phyloP scores from a whole-genome alignment of 2,797 vertebrate species.

The Sandelia bainsii region DNA sequence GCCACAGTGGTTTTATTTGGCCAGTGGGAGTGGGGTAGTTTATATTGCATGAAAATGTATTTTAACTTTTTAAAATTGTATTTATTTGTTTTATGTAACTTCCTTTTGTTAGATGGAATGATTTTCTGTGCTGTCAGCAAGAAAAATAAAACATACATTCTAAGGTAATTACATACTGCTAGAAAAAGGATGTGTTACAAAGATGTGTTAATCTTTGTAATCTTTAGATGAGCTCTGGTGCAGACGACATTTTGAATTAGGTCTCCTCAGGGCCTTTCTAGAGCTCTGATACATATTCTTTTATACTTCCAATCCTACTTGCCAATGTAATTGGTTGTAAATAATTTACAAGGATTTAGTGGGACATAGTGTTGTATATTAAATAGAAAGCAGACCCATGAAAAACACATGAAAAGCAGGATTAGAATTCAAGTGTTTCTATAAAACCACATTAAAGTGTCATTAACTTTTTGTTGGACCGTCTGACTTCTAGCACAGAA shows the following conservation, averaged over 20 bases:
- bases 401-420: constrained; percentile 44
- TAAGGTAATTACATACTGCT: neutral
- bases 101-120: neutral
- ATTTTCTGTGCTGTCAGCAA: neutral
- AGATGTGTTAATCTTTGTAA: neutral
- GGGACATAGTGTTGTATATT: no score
- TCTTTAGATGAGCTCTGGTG: neutral
- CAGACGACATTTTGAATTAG: constrained; percentile 9
- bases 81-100: neutral
- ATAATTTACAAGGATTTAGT: constrained; percentile 61
- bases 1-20: neutral
- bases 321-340: constrained; percentile 53
- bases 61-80: no score
- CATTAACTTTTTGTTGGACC: constrained; percentile 27
- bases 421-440: constrained; percentile 46
- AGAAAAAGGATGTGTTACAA: neutral
- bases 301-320: constrained; percentile 19
- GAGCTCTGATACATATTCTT: constrained; percentile 7
- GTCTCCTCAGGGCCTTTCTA: neutral
- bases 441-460: constrained; percentile 53
- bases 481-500: constrained; percentile 3
- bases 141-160: no score
- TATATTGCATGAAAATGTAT: neutral
- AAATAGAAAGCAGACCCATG: constrained; percentile 42
- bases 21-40: neutral